These are phyloP conservation scores for Crocallis elinguaria DNA, from an alignment of 2,888 invertebrate species.

Conservation along the genomic window DNA sequence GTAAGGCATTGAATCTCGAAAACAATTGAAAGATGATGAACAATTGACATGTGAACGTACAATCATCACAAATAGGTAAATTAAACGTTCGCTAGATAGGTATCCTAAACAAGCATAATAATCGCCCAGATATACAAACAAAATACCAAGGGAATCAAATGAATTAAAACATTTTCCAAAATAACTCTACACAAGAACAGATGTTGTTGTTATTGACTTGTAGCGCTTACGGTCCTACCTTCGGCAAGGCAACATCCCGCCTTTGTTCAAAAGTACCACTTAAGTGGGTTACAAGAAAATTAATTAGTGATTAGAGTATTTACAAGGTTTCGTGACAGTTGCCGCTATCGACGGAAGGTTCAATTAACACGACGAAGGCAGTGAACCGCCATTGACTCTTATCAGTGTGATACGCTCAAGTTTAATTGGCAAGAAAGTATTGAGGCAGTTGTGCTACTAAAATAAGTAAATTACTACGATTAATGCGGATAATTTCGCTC, in stretches of 20 bases:
- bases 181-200: too few species aligned
- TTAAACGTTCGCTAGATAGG: too few species aligned
- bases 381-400: not conserved
- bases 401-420: not conserved
- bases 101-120: too few species aligned
- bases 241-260: slow-evolving; percentile 22
- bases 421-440: slow-evolving; percentile 3
- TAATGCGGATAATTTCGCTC: not conserved
- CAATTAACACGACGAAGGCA: slow-evolving; percentile 7
- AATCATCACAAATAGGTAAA: too few species aligned
- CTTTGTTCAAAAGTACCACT: slow-evolving; percentile 14
- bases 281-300: slow-evolving; percentile 14
- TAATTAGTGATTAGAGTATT: slow-evolving; percentile 18
- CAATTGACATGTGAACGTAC: too few species aligned
- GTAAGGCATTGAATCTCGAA: not conserved
- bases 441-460: not conserved
- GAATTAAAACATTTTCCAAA: too few species aligned
- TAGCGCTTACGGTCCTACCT: too few species aligned
- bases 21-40: too few species aligned
- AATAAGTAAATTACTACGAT: not conserved
- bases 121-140: too few species aligned
- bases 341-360: slow-evolving; percentile 4
- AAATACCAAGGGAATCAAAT: not conserved
- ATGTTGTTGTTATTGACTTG: too few species aligned
- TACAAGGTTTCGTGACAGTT: slow-evolving; percentile 19